Base-by-base conservation (phyloP, 2,797 vertebrate species). In the Hirundo rustica region DNA sequence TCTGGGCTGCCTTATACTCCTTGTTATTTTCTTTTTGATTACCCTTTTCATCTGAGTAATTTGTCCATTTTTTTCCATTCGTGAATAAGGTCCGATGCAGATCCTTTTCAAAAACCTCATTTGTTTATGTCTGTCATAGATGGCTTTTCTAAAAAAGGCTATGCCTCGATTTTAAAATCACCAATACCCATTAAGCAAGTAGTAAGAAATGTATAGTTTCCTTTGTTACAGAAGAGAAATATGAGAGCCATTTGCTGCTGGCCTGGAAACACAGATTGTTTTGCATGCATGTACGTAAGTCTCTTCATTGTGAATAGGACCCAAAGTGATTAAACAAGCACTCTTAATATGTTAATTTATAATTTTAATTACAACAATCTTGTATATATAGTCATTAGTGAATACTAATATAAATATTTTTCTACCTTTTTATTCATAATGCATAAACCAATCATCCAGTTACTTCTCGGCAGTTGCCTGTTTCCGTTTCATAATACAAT, bases 381-480 rank as follows among this genome's bases (percentile, higher is more conserved):
- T 98, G 97, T 97, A 98, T 98, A 98, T 98, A 97, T 97, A 98
- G 97, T 98, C 97, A 97, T 98, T 98, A 98, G 97, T 95, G 97
- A 97, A 98, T 97, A 98, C 97, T 97, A 98, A 98, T 98, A 98
- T 97, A 98, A 98, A 98, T 98, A 98, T 98, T 98, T 98, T 98
- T 97, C 97, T 97, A 97, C 95, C 96, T 98, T 98, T 98, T 98
- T 98, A 98, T 98, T 98, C 97, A 98, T 97, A 97, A 98, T 97
- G 97, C 97, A 97, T 98, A 98, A 98, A 97, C 97, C 98, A 98
- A 98, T 98, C 98, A 98, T 94, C 96, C 97, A 84, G 96, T 97
- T 97, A 94, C 97, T 98, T 98, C 97, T 97, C 96, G 64, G 97
- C 96, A 97, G 97, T 97, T 98, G 97, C 94, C 96, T 96, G 96